Conservation (phyloP, 1,140 invertebrate genomes). For the Brevipalpus yothersi region DNA sequence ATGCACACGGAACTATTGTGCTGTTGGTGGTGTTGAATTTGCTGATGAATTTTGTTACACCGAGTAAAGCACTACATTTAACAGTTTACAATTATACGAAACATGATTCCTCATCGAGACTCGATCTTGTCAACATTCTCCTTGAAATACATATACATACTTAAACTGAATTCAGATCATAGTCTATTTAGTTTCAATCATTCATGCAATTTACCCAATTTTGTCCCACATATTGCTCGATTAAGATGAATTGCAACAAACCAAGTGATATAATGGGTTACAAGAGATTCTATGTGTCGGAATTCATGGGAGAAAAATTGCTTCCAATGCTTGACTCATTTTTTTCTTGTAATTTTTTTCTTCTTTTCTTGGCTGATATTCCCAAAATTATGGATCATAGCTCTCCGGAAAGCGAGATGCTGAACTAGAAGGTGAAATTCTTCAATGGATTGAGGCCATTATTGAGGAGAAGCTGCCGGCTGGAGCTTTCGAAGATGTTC, state of each 20-base stretch:
- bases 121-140: too few species aligned
- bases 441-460: slow-evolving; percentile 70
- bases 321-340: neutral
- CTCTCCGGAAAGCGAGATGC: slow-evolving; percentile 44
- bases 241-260: neutral
- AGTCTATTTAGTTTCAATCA: too few species aligned
- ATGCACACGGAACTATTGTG: neutral
- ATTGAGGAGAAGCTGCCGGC: slow-evolving; percentile 57
- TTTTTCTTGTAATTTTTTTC: neutral
- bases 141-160: too few species aligned
- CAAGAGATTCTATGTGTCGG: neutral
- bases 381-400: neutral
- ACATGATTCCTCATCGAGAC: too few species aligned
- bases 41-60: neutral
- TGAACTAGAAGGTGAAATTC: slow-evolving; percentile 59
- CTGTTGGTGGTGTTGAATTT: neutral
- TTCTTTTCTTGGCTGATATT: neutral
- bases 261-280: neutral
- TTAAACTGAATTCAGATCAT: too few species aligned
- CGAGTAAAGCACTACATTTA: neutral
- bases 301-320: neutral
- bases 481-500: slow-evolving; percentile 55
- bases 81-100: neutral
- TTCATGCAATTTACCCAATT: too few species aligned
- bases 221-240: neutral